A percentile compares a stretch with the other conserved stretches of the same genome.
These are phyloP conservation scores for Halcyon leucocephala DNA, from an alignment of 2,797 vertebrate species.

Conservation along the genomic window DNA sequence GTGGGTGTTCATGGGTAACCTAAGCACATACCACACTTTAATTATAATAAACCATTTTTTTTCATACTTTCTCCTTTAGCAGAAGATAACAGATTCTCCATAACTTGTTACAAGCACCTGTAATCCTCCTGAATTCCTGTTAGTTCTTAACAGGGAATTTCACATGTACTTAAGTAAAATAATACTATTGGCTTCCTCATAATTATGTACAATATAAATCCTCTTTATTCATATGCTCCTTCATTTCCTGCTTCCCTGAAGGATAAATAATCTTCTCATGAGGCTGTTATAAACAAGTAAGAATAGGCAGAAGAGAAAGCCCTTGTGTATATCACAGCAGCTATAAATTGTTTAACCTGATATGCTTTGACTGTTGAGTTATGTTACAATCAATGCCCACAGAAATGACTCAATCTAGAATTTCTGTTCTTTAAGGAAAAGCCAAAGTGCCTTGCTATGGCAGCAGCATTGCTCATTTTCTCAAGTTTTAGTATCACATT, in stretches of 20 bases:
- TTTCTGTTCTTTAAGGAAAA: background rate
- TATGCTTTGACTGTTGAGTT: background rate
- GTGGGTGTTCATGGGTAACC: background rate
- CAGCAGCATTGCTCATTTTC: background rate
- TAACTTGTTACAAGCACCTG: background rate
- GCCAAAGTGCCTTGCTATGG: background rate
- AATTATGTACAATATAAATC: background rate
- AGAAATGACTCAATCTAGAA: background rate
- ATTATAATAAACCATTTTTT: background rate
- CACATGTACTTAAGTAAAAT: background rate
- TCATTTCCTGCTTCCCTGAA: slow-evolving; percentile 20
- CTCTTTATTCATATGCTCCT: background rate
- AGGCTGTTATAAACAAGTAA: background rate
- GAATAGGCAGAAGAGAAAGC: background rate
- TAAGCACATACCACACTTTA: background rate
- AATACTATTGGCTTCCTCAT: background rate
- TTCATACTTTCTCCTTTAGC: background rate
- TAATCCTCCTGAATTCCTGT: background rate
- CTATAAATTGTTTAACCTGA: background rate
- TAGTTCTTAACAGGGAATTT: background rate
- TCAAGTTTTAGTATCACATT: background rate
- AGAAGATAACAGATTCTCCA: background rate
- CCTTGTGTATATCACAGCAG: background rate
- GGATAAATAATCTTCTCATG: background rate
- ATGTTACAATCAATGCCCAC: background rate